These are phyloP conservation scores for Bungarus multicinctus DNA, from an alignment of 2,113 vertebrate genomes.

Conservation along the genomic window DNA sequence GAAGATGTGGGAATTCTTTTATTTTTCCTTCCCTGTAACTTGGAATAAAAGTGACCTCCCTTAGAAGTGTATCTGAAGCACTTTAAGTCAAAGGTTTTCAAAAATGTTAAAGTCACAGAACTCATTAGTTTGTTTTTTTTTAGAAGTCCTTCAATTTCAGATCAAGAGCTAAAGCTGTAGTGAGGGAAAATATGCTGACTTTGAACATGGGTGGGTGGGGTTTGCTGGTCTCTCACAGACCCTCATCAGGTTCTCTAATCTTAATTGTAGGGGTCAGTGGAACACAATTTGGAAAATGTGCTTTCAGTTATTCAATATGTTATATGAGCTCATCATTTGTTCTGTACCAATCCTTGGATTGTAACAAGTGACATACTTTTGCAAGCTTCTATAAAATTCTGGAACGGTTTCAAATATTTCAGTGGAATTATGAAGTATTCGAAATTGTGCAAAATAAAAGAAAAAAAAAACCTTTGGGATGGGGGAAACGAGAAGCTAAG, in stretches of 20 bases:
- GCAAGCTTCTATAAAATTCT: background rate
- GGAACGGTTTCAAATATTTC: background rate
- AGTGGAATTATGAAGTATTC: background rate
- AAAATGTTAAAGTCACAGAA: background rate
- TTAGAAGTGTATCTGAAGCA: background rate
- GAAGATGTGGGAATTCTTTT: background rate
- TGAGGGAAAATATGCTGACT: background rate
- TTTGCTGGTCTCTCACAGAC: background rate
- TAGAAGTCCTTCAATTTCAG: background rate
- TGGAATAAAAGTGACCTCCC: background rate
- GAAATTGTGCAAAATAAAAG: background rate
- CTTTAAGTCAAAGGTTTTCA: background rate
- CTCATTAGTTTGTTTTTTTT: background rate
- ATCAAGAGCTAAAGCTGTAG: background rate
- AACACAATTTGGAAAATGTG: background rate
- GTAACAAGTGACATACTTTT: background rate
- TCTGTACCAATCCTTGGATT: background rate
- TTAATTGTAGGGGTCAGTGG: background rate
- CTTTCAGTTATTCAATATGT: background rate
- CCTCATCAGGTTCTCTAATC: background rate
- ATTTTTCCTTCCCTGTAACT: background rate
- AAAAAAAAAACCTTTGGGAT: background rate
- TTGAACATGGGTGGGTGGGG: background rate
- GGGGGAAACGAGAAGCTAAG: background rate
- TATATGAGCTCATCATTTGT: background rate